Conservation (phyloP, 53 echinoderm and acorn worm species). For the Patiria pectinifera region DNA sequence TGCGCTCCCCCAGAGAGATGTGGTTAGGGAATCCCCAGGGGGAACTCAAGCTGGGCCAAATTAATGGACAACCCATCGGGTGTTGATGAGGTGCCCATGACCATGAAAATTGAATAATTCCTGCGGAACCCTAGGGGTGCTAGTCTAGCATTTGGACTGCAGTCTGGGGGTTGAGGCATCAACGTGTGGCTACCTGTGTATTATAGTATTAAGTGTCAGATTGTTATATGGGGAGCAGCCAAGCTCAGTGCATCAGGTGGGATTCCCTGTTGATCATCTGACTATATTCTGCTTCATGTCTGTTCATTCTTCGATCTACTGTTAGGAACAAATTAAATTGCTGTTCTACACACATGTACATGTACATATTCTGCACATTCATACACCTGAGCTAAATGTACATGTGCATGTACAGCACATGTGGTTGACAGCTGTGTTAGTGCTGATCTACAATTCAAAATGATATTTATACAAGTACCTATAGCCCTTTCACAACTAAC, state of each 20-base stretch:
- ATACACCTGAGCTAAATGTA: neutral
- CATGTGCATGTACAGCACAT: neutral
- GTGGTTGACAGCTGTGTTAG: neutral
- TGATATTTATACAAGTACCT: too few species aligned
- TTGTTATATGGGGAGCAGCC: too few species aligned
- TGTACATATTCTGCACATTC: neutral
- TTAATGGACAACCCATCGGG: neutral
- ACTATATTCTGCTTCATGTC: neutral
- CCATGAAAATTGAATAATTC: conserved; percentile 61
- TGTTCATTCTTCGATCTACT: neutral
- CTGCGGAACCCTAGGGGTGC: conserved; percentile 29
- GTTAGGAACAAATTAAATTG: too few species aligned
- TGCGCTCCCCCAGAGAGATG: conserved; percentile 9
- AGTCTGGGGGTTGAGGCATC: neutral
- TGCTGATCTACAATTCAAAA: neutral
- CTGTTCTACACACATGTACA: neutral
- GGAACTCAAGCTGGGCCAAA: conserved; percentile 30
- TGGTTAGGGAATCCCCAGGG: conserved; percentile 30
- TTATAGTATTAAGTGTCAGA: neutral
- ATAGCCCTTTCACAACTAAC: too few species aligned
- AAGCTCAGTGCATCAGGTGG: neutral
- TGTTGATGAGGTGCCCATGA: conserved; percentile 52
- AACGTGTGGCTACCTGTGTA: neutral
- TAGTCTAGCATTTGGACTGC: neutral
- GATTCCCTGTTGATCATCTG: conserved; percentile 1